Percentiles rank a stretch among this genome's conserved stretches.
These are phyloP conservation scores for Eupelmus urozonus DNA, from an alignment of 2,888 invertebrate species.

Conservation along the genomic window DNA sequence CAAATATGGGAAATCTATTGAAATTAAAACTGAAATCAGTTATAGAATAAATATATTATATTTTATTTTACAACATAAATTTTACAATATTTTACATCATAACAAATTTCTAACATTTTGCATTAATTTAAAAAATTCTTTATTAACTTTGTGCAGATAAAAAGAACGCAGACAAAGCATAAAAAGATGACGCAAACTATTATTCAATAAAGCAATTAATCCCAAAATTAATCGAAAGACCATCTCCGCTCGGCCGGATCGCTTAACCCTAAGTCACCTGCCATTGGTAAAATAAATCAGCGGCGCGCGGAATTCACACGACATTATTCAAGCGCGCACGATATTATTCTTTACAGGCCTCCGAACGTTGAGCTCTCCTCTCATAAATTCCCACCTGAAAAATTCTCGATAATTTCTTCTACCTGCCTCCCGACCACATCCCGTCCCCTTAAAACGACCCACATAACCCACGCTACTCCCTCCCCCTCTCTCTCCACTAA, in stretches of 20 bases:
- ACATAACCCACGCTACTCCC: too few species aligned
- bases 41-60: too few species aligned
- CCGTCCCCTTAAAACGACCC: not conserved
- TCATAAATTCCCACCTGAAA: constrained; percentile 17
- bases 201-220: not conserved
- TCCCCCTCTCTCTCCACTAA: constrained; percentile 10
- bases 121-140: too few species aligned
- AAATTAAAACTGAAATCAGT: too few species aligned
- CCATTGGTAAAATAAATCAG: constrained; percentile 34
- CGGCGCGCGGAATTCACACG: constrained; percentile 44
- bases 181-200: not conserved
- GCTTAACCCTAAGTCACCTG: constrained; percentile 45
- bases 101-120: too few species aligned
- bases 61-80: too few species aligned
- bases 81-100: too few species aligned
- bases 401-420: constrained; percentile 33
- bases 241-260: not conserved
- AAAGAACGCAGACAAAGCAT: too few species aligned
- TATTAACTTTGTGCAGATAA: too few species aligned
- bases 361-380: not conserved
- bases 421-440: not conserved
- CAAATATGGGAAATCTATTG: too few species aligned
- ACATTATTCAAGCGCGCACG: constrained; percentile 45
- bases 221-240: too few species aligned
- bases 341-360: not conserved